phyloP scores from a whole-genome alignment of 92 coral and sea anemone genomes.

The Porites rus region DNA sequence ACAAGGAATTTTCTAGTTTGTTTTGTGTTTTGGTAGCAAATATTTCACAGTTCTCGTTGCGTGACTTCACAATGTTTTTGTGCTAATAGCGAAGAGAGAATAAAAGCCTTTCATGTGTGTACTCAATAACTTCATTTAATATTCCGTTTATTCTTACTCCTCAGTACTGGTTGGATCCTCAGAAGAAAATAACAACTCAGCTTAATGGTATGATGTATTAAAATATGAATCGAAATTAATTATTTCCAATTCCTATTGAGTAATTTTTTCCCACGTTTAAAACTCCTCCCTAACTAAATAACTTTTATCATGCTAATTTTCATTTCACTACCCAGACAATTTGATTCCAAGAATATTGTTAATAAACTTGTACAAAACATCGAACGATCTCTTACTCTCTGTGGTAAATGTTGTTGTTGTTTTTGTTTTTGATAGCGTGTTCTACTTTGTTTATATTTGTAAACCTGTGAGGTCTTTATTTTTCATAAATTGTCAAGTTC shows the following conservation, averaged over 20 bases:
- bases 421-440: neutral
- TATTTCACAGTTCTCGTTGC: neutral
- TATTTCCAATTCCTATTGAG: neutral
- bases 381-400: neutral
- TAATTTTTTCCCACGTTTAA: conserved; percentile 24
- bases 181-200: conserved; percentile 91
- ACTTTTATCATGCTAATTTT: conserved; percentile 20
- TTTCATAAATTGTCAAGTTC: neutral
- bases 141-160: conserved; percentile 16
- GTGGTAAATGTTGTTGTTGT: neutral
- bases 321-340: neutral
- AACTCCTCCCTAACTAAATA: neutral
- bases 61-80: neutral
- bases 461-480: neutral
- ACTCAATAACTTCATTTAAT: neutral
- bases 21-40: neutral
- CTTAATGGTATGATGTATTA: conserved; percentile 75
- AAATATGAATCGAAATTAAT: neutral
- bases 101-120: neutral
- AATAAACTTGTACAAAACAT: no score
- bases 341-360: no score
- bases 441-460: neutral
- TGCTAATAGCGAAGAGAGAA: neutral
- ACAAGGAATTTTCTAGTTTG: conserved; percentile 17
- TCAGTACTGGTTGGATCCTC: conserved; percentile 95